A percentile compares a stretch with the other conserved stretches of the same genome.
These are phyloP conservation scores for Acanthopleura granulata DNA, from an alignment of 2,888 invertebrate genomes.

Conservation along the genomic window DNA sequence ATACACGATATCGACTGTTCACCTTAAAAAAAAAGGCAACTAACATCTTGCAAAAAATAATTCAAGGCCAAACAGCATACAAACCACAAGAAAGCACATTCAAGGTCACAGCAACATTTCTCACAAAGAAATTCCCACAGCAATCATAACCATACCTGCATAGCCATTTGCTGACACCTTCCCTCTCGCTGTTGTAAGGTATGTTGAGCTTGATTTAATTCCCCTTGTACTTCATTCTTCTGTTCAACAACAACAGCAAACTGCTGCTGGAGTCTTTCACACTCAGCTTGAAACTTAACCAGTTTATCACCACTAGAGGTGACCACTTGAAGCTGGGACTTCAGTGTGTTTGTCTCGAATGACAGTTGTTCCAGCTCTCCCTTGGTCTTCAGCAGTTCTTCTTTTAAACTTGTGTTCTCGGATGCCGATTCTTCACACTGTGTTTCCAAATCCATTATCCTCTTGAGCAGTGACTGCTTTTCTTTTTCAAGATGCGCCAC, in stretches of 20 bases:
- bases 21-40: too few species aligned
- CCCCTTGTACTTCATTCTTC: conserved; percentile 48
- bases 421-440: conserved; percentile 38
- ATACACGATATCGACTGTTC: too few species aligned
- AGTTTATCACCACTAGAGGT: conserved; percentile 38
- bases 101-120: too few species aligned
- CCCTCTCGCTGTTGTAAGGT: conserved; percentile 52
- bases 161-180: conserved; percentile 60
- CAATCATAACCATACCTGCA: conserved; percentile 46
- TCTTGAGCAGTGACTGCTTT: conserved; percentile 41
- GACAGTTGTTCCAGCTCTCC: conserved; percentile 42
- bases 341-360: conserved; percentile 51
- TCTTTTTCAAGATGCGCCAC: conserved; percentile 49
- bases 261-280: conserved; percentile 53
- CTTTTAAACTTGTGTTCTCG: conserved; percentile 43
- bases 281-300: conserved; percentile 45
- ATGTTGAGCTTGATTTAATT: conserved; percentile 50
- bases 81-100: too few species aligned
- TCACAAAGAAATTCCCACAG: too few species aligned
- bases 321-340: conserved; percentile 42
- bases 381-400: conserved; percentile 40
- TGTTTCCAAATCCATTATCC: conserved; percentile 52
- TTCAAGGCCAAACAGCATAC: too few species aligned
- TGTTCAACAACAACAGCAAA: conserved; percentile 51
- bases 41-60: too few species aligned